A percentile compares a stretch with the other conserved stretches of the same genome.
Evolutionary conservation across 2,888 invertebrate genomes (phyloP).

Genomic region (Rhagophthalmus giganteus): DNA sequence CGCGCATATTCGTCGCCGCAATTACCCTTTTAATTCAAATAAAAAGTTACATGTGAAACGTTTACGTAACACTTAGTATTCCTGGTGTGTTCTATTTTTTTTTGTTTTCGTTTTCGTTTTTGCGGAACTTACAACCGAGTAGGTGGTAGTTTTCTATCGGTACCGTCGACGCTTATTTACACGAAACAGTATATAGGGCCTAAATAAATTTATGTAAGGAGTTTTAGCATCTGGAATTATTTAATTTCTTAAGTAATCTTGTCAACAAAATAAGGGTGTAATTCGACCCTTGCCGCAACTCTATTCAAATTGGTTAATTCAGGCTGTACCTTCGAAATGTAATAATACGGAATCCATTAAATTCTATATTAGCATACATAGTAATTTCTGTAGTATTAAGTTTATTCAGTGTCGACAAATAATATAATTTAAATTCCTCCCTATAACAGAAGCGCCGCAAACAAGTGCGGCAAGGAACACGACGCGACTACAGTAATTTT

Average conservation of each 20-base stretch:
- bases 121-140: no score
- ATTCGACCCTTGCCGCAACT: conserved; percentile 45
- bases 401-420: conserved; percentile 42
- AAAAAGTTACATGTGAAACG: background rate
- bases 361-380: conserved; percentile 51
- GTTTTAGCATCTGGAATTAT: conserved; percentile 31
- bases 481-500: no score
- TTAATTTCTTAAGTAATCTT: conserved; percentile 41
- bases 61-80: conserved; percentile 6
- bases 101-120: background rate
- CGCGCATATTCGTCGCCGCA: conserved; percentile 10
- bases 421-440: conserved; percentile 37
- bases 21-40: conserved; percentile 9
- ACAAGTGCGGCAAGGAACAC: conserved; percentile 15
- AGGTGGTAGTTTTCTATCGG: background rate
- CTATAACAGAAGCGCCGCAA: conserved; percentile 11
- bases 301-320: conserved; percentile 50
- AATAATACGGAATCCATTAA: conserved; percentile 52
- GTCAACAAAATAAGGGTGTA: conserved; percentile 38
- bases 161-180: background rate
- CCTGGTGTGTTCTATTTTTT: conserved; percentile 20
- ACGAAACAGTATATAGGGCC: conserved; percentile 11
- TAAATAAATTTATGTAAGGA: conserved; percentile 23
- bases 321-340: conserved; percentile 49
- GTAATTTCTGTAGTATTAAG: conserved; percentile 47